These are phyloP conservation scores for Neodiprion pinetum DNA, from an alignment of 1,140 invertebrate species.

Conservation along the genomic window DNA sequence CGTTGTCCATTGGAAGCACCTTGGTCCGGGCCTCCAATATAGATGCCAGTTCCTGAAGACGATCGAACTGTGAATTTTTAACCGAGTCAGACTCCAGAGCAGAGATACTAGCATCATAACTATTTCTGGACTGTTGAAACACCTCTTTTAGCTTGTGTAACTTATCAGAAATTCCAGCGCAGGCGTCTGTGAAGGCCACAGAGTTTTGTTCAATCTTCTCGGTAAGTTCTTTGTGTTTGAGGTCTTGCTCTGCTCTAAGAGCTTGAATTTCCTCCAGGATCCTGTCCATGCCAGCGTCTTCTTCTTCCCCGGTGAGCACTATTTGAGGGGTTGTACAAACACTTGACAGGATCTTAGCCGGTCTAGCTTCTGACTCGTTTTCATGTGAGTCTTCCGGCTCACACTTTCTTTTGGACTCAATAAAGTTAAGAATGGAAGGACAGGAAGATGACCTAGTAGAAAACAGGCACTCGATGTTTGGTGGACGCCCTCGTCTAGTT, in stretches of 20 bases:
- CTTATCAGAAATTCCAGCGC: too few relatives aligned
- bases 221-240: not conserved
- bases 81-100: too few relatives aligned
- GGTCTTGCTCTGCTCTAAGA: not conserved
- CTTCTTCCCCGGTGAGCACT: not conserved
- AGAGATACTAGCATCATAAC: too few relatives aligned
- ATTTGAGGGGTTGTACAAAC: not conserved
- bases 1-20: too few relatives aligned
- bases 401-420: not conserved
- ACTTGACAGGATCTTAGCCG: conserved; percentile 1
- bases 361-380: not conserved
- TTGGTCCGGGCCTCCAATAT: too few relatives aligned
- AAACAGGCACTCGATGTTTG: too few relatives aligned
- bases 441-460: not conserved
- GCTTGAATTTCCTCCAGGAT: conserved; percentile 3
- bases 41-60: too few relatives aligned
- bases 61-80: too few relatives aligned
- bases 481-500: too few relatives aligned
- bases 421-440: not conserved
- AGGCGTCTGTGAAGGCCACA: not conserved
- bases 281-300: too few relatives aligned
- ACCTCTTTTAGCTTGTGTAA: too few relatives aligned
- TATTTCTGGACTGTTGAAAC: too few relatives aligned
- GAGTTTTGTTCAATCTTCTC: conserved; percentile 8
- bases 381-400: not conserved